A percentile compares a stretch with the other conserved stretches of the same genome.
Conservation (phyloP, 2,888 invertebrate species). For the Carabus problematicus region DNA sequence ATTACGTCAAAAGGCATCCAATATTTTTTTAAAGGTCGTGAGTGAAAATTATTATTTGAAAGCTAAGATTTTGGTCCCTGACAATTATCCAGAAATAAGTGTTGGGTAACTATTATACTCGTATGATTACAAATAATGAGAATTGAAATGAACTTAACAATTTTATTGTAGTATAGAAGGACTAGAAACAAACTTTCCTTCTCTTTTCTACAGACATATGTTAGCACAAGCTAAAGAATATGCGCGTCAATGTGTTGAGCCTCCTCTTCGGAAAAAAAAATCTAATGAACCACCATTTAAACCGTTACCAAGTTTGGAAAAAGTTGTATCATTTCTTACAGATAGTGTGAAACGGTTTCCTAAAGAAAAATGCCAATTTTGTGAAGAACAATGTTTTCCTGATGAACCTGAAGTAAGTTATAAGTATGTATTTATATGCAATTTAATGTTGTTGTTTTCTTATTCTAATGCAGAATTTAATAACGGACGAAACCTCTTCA, state of each 20-base stretch:
- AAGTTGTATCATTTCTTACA: slow-evolving; percentile 67
- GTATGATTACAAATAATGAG: slow-evolving; percentile 19
- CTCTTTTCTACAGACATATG: slow-evolving; percentile 67
- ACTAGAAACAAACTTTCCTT: slow-evolving; percentile 71
- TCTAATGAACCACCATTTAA: slow-evolving; percentile 65
- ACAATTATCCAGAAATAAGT: slow-evolving; percentile 67
- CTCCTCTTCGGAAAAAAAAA: slow-evolving; percentile 66
- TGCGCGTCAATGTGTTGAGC: slow-evolving; percentile 72
- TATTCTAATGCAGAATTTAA: slow-evolving; percentile 58
- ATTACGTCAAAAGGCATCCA: slow-evolving; percentile 71
- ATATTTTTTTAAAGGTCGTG: slow-evolving; percentile 64
- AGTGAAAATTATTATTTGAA: slow-evolving; percentile 69
- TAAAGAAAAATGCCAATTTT: slow-evolving; percentile 69
- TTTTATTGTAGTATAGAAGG: slow-evolving; percentile 64
- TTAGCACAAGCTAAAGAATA: slow-evolving; percentile 72
- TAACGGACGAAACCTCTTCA: slow-evolving; percentile 66
- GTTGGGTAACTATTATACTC: slow-evolving; percentile 54
- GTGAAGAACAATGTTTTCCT: slow-evolving; percentile 69
- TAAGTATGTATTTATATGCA: slow-evolving; percentile 10
- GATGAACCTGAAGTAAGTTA: slow-evolving; percentile 60
- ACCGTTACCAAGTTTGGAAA: slow-evolving; percentile 68
- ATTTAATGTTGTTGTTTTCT: background rate
- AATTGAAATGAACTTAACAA: slow-evolving; percentile 1
- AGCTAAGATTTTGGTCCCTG: slow-evolving; percentile 67
- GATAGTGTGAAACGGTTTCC: slow-evolving; percentile 69